Evolutionary conservation across 1,140 invertebrate species (phyloP).

Genomic region (Eupristina koningsbergeri): DNA sequence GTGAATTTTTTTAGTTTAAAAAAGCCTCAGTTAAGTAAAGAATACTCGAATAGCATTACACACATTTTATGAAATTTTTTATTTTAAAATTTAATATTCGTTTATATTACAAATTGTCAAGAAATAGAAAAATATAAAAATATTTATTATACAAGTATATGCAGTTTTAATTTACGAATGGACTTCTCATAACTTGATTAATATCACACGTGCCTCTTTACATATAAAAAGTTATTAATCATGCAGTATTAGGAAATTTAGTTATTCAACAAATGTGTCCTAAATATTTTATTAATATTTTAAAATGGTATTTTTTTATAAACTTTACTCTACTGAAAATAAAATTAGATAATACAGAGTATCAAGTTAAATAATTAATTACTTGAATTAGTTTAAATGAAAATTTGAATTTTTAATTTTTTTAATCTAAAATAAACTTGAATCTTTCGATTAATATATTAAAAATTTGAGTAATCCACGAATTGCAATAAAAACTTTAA

Average conservation of each 20-base stretch:
- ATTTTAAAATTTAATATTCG: too few relatives aligned
- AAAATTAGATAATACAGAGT: too few relatives aligned
- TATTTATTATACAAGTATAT: neutral
- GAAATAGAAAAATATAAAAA: too few relatives aligned
- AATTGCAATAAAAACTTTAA: neutral
- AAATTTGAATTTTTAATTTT: neutral
- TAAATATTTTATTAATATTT: neutral
- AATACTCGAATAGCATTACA: too few relatives aligned
- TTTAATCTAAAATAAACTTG: neutral
- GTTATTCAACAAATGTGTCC: neutral
- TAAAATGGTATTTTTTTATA: neutral
- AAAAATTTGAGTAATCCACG: neutral
- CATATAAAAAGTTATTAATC: neutral
- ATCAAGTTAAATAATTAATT: too few relatives aligned
- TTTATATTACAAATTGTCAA: too few relatives aligned
- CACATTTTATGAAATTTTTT: too few relatives aligned
- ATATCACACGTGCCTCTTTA: conserved; percentile 27
- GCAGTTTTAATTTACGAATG: neutral
- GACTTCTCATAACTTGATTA: neutral
- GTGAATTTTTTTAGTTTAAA: too few relatives aligned
- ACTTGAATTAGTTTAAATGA: too few relatives aligned
- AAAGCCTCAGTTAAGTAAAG: too few relatives aligned
- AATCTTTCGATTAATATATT: neutral
- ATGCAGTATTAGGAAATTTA: neutral
- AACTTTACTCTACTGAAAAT: neutral